Base-by-base conservation (phyloP, 2,797 vertebrate genomes). In the Spea hammondii region DNA sequence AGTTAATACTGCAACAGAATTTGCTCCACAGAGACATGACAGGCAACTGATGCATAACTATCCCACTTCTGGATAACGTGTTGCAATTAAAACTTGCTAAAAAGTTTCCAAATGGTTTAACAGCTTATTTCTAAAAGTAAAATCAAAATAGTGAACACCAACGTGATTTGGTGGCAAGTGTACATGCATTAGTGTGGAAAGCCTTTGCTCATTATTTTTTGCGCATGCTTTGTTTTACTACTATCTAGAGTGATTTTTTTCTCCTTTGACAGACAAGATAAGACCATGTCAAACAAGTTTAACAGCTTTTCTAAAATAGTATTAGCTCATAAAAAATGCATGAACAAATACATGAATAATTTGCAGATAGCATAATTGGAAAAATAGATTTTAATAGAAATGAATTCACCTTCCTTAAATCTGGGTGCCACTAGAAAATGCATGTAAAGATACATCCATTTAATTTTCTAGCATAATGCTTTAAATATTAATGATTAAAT, bases 401-500 rank as follows among this genome's bases (percentile, higher is more conserved):
- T 65, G 5, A 62, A 77, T 59, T 62, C 49, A 54, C 51, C 48
- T 45, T 17, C 7, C 12, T 32, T 65, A 9, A 66, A 55, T 53
- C 8, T 65, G 53, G 60, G 11, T 59, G 57, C 54, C 48, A 64
- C 11, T 55, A 66, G 14, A 46, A 53, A 70, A 77, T 49, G 11
- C 17, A 51, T 77, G 46, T 69, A 46, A 77, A 17, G 32, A 65
- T 47, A 50, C 17, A 69, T 51, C 14, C 13, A 62, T 70, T 70
- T 48, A 48, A 50, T n/a, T 64, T 77, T 77, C 67, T 64, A 14
- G 13, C 14, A 70, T 14, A 77, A 62, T 6, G 4, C 32, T 64
- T 70, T 77, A 70, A 70, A 70, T 77, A 77, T 77, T 69, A 6
- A 77, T 69, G 9, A 44, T 57, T 60, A 60, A 50, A 77, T 77